Evolutionary conservation across 2,888 invertebrate species (phyloP).

Genomic region (Tiliacea citrago): DNA sequence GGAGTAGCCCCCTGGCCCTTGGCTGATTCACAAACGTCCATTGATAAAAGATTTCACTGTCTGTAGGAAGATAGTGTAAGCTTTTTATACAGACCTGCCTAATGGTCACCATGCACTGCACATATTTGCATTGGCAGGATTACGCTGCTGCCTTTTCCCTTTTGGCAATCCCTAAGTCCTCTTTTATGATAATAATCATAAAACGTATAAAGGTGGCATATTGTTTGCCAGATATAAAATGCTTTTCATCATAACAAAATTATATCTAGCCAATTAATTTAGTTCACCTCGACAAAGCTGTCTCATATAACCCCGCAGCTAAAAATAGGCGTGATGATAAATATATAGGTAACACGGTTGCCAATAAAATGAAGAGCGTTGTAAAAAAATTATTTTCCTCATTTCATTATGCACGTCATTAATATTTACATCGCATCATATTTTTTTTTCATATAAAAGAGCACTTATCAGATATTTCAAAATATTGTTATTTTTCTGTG

Average conservation of each 20-base stretch:
- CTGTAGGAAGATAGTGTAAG: no score
- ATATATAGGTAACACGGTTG: slow-evolving; percentile 44
- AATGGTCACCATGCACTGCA: no score
- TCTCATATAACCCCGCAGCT: slow-evolving; percentile 8
- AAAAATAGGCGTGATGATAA: slow-evolving; percentile 51
- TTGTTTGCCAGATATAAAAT: neutral
- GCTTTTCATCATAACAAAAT: neutral
- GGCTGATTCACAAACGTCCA: slow-evolving; percentile 9
- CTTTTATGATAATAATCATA: no score
- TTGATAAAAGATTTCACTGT: no score
- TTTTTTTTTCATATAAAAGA: neutral
- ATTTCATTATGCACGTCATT: slow-evolving; percentile 53
- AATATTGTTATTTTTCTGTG: neutral
- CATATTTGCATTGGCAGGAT: no score
- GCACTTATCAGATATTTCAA: neutral
- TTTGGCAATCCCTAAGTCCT: no score
- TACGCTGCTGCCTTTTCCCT: no score
- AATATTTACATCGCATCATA: slow-evolving; percentile 34
- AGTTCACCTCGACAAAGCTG: slow-evolving; percentile 13
- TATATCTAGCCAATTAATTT: slow-evolving; percentile 19
- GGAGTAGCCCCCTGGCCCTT: no score
- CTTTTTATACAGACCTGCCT: no score
- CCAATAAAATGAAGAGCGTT: slow-evolving; percentile 48
- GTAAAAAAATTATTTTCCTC: slow-evolving; percentile 30
- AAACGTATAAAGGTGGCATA: no score